phyloP scores from a whole-genome alignment of 2,888 invertebrate genomes.

The Ditylenchus weischeri region DNA sequence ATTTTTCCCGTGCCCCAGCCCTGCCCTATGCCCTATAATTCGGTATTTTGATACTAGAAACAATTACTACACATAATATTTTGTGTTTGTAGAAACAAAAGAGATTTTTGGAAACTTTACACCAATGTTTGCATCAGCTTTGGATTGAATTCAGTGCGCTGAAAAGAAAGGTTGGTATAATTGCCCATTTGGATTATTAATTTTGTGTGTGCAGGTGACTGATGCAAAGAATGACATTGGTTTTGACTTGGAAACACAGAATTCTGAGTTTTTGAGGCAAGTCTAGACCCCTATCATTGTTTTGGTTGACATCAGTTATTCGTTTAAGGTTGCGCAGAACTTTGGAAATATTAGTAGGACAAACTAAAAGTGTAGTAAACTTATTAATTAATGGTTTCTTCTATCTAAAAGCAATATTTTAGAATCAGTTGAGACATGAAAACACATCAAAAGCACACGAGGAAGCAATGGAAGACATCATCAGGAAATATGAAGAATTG shows the following conservation, averaged over 20 bases:
- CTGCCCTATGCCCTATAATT: too few relatives aligned
- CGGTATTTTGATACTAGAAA: too few relatives aligned
- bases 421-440: not conserved
- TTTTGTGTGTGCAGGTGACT: not conserved
- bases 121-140: not conserved
- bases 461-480: constrained; percentile 1
- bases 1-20: too few relatives aligned
- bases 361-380: not conserved
- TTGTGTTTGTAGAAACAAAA: not conserved
- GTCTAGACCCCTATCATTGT: not conserved
- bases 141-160: constrained; percentile 9
- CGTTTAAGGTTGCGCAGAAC: not conserved
- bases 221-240: not conserved
- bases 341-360: not conserved
- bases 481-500: constrained; percentile 1
- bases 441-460: not conserved
- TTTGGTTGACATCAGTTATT: too few relatives aligned
- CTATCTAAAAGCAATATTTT: not conserved
- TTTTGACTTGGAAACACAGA: not conserved
- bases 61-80: too few relatives aligned
- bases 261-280: constrained; percentile 1
- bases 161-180: constrained; percentile 1
- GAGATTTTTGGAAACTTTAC: not conserved
- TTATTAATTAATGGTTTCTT: not conserved
- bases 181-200: not conserved